Evolutionary conservation across 2,888 invertebrate species (phyloP).

Genomic region (Orchesella flavescens): DNA sequence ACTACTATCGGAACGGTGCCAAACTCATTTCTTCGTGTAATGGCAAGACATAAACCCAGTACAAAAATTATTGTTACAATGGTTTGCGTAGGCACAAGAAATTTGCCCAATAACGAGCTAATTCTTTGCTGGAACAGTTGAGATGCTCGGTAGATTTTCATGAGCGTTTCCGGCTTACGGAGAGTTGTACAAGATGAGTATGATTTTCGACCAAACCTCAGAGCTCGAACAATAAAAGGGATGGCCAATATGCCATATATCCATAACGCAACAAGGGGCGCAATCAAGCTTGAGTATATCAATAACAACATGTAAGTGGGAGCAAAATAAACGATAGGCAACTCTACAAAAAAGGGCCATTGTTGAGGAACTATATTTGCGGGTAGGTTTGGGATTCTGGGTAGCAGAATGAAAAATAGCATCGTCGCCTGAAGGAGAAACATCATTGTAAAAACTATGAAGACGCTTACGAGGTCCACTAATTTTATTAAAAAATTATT

Average conservation of each 20-base stretch:
- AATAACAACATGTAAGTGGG: not conserved
- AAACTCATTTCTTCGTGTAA: constrained; percentile 3
- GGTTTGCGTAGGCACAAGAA: constrained; percentile 2
- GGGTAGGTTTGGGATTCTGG: not conserved
- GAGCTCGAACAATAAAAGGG: not conserved
- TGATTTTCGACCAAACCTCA: not conserved
- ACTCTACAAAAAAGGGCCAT: not conserved
- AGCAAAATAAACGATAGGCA: not conserved
- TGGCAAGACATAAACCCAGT: not conserved
- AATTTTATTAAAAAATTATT: not conserved
- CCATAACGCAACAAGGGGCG: not conserved
- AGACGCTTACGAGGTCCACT: not conserved
- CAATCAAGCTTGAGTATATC: no score
- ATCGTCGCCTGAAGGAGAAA: not conserved
- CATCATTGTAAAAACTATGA: not conserved
- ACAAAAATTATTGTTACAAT: not conserved
- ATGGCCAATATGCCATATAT: not conserved
- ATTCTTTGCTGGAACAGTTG: constrained; percentile 7
- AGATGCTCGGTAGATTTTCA: not conserved
- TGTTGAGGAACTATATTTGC: not conserved
- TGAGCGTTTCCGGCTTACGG: not conserved
- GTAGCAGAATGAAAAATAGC: not conserved
- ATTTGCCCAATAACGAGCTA: not conserved
- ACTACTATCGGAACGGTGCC: not conserved
- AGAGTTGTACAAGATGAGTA: not conserved